These are phyloP conservation scores for Mormyrops attenuatus DNA, from an alignment of 2,797 vertebrate genomes.

Conservation along the genomic window DNA sequence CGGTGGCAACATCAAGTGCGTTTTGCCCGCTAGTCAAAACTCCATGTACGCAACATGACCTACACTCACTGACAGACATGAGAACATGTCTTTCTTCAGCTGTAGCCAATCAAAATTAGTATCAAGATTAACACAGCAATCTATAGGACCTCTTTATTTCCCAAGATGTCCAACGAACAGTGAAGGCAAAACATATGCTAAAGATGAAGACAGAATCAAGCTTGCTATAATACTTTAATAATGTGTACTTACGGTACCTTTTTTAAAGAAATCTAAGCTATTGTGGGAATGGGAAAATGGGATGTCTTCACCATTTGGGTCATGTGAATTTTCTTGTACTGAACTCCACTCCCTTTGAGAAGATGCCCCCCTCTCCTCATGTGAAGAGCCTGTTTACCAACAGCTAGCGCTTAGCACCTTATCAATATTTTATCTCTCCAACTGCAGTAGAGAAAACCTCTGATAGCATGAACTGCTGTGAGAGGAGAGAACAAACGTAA, in stretches of 20 bases:
- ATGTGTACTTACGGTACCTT: not conserved
- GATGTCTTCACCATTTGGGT: not conserved
- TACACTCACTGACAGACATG: not conserved
- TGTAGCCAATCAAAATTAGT: not conserved
- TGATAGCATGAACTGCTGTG: conserved; percentile 12
- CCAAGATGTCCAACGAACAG: not conserved
- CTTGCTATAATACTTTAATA: not conserved
- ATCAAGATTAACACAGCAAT: not conserved
- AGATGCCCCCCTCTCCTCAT: not conserved
- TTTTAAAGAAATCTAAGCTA: not conserved
- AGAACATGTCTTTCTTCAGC: not conserved
- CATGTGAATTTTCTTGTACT: not conserved
- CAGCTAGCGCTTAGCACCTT: not conserved
- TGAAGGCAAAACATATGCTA: not conserved
- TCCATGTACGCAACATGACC: not conserved
- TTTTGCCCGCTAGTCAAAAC: not conserved
- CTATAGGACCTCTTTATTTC: not conserved
- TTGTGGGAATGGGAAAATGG: not conserved
- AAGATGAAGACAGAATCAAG: not conserved
- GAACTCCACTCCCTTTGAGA: not conserved
- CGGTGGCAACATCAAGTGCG: not conserved
- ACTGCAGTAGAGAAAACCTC: conserved; percentile 22
- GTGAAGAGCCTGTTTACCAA: conserved; percentile 22
- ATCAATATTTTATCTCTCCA: conserved; percentile 25
- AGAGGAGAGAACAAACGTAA: conserved; percentile 25